Evolutionary conservation across 2,888 invertebrate genomes (phyloP), one percentile per base, ranked within the genome.

Genomic region (Dysmachus trigonus): DNA sequence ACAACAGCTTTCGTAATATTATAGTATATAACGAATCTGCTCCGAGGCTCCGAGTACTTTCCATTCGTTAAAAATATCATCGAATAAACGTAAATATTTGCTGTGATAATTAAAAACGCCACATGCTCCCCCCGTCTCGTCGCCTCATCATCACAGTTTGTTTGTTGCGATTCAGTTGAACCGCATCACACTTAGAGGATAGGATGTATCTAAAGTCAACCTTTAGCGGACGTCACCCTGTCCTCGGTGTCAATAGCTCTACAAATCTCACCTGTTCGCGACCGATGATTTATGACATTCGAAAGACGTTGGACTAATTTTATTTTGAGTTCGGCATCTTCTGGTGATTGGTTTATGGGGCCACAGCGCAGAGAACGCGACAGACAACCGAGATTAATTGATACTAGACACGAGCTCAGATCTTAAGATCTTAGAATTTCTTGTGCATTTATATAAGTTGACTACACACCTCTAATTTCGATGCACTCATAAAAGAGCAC

Each of bases 61-160:
- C 22, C 22, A 38, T 76, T 76, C 35, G 76, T 22, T 38, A 76
- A 76, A 76, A 76, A 62, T 62, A 76, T 76, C 38, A 22, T 76
- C 38, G 76, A 76, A 41, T 76, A 76, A 53, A 27, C 62, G 62
- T 22, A 76, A 76, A 76, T 76, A 76, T 76, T 76, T 76, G 76
- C 76, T 10, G 22, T 22, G 76, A 76, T 76, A 76, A 76, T 76
- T 76, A 76, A 76, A n/a, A 76, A 76, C 38, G 73, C 76, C 2
- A 74, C 15, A 38, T 18, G 8, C n/a, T 15, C 10, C 2, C 41
- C 41, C 13, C 8, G 10, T 22, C 53, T 10, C 41, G 22, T 22
- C 10, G 47, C 5, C 18, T 18, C 18, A 15, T 22, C 53, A 18
- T 15, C n/a, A 2, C 47, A 22, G 27, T 62, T 51, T 62, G 10